These are phyloP conservation scores for Caenorhabditis sp. DNA, from an alignment of 2,888 invertebrate species.

Conservation along the genomic window DNA sequence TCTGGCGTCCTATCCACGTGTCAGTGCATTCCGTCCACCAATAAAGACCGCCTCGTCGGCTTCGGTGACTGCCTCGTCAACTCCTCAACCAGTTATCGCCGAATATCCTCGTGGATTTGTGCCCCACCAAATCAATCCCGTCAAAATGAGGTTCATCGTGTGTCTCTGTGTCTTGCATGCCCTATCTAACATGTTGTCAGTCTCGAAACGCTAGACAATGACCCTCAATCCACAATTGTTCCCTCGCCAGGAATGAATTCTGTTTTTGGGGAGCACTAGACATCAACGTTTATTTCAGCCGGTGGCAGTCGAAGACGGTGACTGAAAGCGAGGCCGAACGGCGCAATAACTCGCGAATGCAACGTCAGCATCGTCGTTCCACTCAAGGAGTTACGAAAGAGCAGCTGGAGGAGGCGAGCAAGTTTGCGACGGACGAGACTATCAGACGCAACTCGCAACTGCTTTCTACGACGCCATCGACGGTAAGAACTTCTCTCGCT, in stretches of 20 bases:
- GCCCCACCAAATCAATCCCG: constrained; percentile 61
- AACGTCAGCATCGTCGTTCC: constrained; percentile 74
- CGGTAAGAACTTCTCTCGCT: constrained; percentile 15
- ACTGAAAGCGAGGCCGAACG: constrained; percentile 77
- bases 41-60: constrained; percentile 13
- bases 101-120: constrained; percentile 62
- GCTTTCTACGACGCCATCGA: constrained; percentile 13
- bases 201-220: neutral
- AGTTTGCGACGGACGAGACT: constrained; percentile 60
- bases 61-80: constrained; percentile 2
- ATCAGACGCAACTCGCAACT: constrained; percentile 44
- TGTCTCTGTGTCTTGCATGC: constrained; percentile 9
- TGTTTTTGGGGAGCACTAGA: too few species aligned
- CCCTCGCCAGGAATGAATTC: neutral
- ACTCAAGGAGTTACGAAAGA: constrained; percentile 77
- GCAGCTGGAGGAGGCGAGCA: constrained; percentile 68
- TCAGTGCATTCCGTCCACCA: constrained; percentile 65
- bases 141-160: constrained; percentile 61
- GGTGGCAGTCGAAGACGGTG: constrained; percentile 75
- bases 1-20: constrained; percentile 34
- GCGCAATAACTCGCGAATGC: constrained; percentile 74
- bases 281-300: too few species aligned
- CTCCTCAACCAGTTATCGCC: constrained; percentile 18
- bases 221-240: neutral
- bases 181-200: constrained; percentile 12